Percentiles rank a stretch among this genome's conserved stretches.
phyloP scores from a whole-genome alignment of 2,888 invertebrate genomes.

The Frankliniella fusca region DNA sequence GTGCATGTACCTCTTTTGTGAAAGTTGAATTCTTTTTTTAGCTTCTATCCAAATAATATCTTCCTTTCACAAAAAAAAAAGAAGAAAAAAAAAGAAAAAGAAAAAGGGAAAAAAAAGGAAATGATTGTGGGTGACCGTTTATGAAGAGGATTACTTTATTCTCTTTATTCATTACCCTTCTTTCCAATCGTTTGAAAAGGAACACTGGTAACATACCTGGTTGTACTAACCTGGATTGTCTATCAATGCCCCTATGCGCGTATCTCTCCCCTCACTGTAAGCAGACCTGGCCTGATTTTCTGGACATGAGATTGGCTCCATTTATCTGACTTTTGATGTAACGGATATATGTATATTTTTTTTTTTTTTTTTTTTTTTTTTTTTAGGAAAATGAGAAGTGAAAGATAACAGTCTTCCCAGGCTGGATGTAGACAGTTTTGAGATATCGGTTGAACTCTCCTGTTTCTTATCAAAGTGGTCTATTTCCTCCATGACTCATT shows the following conservation, averaged over 20 bases:
- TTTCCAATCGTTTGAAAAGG: not conserved
- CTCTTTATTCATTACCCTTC: not conserved
- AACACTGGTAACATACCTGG: conserved; percentile 1
- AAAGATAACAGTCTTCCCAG: conserved; percentile 22
- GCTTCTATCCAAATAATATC: too few species aligned
- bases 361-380: too few species aligned
- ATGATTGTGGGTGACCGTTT: not conserved
- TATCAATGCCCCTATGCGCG: not conserved
- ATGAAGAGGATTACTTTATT: not conserved
- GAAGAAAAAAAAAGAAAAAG: not conserved
- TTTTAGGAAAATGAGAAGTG: not conserved
- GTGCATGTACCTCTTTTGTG: not conserved
- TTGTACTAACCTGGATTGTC: not conserved
- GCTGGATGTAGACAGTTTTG: not conserved
- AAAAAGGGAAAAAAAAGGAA: not conserved
- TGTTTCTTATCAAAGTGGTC: not conserved
- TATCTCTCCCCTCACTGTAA: conserved; percentile 24
- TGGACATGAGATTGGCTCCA: conserved; percentile 22
- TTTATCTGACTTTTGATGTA: conserved; percentile 14
- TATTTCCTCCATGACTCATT: conserved; percentile 13
- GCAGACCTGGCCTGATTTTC: conserved; percentile 11
- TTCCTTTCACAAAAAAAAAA: not conserved
- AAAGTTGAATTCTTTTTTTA: not conserved
- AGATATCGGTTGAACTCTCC: conserved; percentile 3
- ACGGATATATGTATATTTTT: too few species aligned